These are phyloP conservation scores for Pelecanus crispus DNA, from an alignment of 2,113 vertebrate species.

Conservation along the genomic window DNA sequence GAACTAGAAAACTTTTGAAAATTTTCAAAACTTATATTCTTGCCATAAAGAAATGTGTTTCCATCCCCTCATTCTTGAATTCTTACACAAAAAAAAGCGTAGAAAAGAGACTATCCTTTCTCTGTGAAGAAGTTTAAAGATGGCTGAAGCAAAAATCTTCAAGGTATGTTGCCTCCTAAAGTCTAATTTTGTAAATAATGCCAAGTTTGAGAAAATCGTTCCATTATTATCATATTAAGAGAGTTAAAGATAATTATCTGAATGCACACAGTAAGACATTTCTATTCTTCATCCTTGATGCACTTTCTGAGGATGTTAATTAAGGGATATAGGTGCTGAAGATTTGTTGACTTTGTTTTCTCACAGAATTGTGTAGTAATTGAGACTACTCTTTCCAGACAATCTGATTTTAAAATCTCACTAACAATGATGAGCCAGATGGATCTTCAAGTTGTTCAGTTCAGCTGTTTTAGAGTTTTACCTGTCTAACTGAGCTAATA, in stretches of 20 bases:
- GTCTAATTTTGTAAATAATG: neutral
- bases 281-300: neutral
- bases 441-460: neutral
- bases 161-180: neutral
- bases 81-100: neutral
- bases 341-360: neutral
- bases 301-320: neutral
- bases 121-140: neutral
- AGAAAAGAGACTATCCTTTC: neutral
- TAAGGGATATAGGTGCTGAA: neutral
- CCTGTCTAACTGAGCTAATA: neutral
- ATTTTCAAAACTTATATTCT: neutral
- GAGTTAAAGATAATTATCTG: neutral
- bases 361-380: neutral
- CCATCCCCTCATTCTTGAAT: neutral
- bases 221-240: neutral
- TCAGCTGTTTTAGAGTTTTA: neutral
- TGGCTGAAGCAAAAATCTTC: neutral
- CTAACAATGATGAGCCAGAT: neutral
- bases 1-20: neutral
- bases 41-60: neutral
- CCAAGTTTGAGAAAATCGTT: neutral
- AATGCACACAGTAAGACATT: neutral
- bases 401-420: neutral
- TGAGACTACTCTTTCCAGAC: neutral